phyloP scores from a whole-genome alignment of 1,140 invertebrate species.

The Sarcophaga bullata region DNA sequence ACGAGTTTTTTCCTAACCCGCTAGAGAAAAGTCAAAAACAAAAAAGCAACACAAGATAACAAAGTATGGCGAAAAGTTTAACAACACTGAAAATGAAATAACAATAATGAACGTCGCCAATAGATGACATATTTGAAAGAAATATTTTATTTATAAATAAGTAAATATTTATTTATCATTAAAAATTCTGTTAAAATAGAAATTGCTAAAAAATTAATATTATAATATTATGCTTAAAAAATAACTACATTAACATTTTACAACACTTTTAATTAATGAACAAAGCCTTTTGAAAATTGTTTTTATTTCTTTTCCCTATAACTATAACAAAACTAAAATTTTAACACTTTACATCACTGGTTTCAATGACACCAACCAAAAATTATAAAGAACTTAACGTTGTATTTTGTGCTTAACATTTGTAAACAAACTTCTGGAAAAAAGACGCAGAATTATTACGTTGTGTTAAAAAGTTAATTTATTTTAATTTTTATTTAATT shows the following conservation, averaged over 20 bases:
- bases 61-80: neutral
- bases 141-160: no score
- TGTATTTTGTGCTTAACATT: no score
- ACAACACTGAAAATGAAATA: neutral
- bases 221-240: no score
- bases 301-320: no score
- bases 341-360: neutral
- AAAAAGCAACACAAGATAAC: neutral
- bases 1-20: neutral
- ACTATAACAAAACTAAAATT: no score
- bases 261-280: neutral
- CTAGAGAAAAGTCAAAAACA: neutral
- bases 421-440: neutral
- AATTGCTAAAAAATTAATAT: no score
- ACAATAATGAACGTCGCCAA: neutral
- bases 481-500: neutral
- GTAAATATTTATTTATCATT: no score
- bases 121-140: no score
- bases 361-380: no score
- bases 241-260: neutral
- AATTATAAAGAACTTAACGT: no score
- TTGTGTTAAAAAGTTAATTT: slow-evolving; percentile 1
- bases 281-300: no score
- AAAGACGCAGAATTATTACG: neutral
- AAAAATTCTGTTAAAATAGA: no score